Evolutionary conservation across 2,888 invertebrate species (phyloP), one percentile per base, ranked within the genome.

Genomic region (Hofmannophila pseudospretella): DNA sequence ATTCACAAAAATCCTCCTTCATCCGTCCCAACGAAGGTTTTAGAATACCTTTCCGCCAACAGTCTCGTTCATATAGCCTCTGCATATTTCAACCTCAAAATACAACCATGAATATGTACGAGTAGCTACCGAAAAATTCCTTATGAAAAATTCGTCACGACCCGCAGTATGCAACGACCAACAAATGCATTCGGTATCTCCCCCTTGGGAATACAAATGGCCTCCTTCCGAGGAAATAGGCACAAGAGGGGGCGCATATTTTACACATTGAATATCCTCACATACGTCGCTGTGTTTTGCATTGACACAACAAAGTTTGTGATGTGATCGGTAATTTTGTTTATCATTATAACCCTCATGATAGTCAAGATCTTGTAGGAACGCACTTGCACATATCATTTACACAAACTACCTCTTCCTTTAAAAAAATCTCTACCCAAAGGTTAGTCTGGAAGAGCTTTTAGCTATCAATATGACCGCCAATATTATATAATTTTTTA

Each of bases 161-260:
- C 54, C 56, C 52, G 44, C 38, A 46, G 51, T 58, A 51, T 71
- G 70, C 69, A 67, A 47, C 56, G 53, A 30, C 44, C 47, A 55
- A 54, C 67, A 54, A 67, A 68, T 73, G 74, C 75, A 71, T 67
- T 61, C 60, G 50, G 54, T 61, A 56, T 60, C 56, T 55, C 54
- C 52, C 68, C 67, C 67, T 52, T 44, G 61, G 60, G 76, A 76
- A 76, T 76, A 76, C 74, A 75, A 76, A 76, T 74, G 53, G 57
- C 58, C 65, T 58, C 49, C 61, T 67, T 59, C 47, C 47, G 45
- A 38, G 49, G 50, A 62, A 50, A 55, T 67, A 66, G 68, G 64
- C 60, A 60, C 47, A 51, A n/a, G 54, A 47, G 67, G 62, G 56
- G 53, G 66, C 63, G 66, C 62, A 67, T 71, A 68, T 64, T 65